phyloP scores from a whole-genome alignment of 2,888 invertebrate genomes.

The Lysandra coridon region DNA sequence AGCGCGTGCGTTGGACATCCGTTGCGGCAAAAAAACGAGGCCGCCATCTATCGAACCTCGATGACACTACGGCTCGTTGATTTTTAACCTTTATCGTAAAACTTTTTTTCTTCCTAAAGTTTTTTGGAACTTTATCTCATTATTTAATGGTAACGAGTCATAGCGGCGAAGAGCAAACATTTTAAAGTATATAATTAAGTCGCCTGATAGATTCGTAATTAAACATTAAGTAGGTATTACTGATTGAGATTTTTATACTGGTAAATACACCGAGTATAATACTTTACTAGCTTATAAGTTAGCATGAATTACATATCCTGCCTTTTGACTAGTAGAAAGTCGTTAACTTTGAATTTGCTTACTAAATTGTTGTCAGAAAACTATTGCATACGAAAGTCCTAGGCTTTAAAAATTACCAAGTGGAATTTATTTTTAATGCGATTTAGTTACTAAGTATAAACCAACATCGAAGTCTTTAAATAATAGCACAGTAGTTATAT shows the following conservation, averaged over 20 bases:
- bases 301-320: background rate
- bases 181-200: background rate
- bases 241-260: no score
- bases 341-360: background rate
- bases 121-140: background rate
- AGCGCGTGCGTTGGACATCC: slow-evolving; percentile 78
- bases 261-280: background rate
- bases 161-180: background rate
- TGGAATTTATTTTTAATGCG: no score
- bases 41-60: slow-evolving; percentile 66
- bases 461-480: background rate
- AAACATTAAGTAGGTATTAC: no score
- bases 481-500: background rate
- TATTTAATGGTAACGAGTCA: background rate
- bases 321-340: background rate
- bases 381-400: background rate
- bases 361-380: no score
- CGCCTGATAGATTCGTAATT: no score
- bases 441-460: background rate
- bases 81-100: slow-evolving; percentile 33
- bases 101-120: background rate
- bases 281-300: background rate
- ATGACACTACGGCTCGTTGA: slow-evolving; percentile 53
- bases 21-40: slow-evolving; percentile 68
- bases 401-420: background rate